These are phyloP conservation scores for Bradypodion pumilum DNA, from an alignment of 2,797 vertebrate genomes.

Conservation along the genomic window DNA sequence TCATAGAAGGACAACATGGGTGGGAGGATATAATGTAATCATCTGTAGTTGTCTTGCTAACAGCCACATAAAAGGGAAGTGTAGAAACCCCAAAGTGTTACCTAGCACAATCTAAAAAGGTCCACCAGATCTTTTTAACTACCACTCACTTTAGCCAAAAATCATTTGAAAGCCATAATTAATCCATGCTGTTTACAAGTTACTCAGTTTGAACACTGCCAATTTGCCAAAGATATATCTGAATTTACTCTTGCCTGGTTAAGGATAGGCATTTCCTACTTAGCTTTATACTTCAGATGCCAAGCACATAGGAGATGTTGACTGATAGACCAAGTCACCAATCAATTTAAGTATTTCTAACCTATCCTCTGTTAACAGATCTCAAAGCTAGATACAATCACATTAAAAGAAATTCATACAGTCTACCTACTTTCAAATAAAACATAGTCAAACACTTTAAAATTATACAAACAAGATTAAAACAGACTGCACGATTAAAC, in stretches of 20 bases:
- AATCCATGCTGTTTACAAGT: constrained; percentile 58
- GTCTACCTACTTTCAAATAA: too few relatives aligned
- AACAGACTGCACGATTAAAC: too few relatives aligned
- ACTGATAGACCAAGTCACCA: not conserved
- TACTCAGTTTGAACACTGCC: constrained; percentile 55
- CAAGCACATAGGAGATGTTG: not conserved
- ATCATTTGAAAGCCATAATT: constrained; percentile 57
- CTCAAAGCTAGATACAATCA: too few relatives aligned
- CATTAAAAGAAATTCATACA: too few relatives aligned
- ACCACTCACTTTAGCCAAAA: constrained; percentile 63
- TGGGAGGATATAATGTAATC: constrained; percentile 66
- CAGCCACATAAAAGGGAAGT: constrained; percentile 64
- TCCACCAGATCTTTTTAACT: constrained; percentile 67
- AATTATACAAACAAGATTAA: too few relatives aligned
- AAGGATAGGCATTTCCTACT: constrained; percentile 46
- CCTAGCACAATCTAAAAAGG: constrained; percentile 56
- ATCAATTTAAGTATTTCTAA: too few relatives aligned
- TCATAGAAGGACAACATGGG: constrained; percentile 56
- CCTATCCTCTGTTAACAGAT: too few relatives aligned
- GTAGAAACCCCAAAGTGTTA: constrained; percentile 68
- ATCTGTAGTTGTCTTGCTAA: constrained; percentile 58
- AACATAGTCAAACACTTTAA: too few relatives aligned
- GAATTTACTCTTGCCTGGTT: constrained; percentile 37
- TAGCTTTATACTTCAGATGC: constrained; percentile 38
- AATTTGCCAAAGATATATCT: constrained; percentile 52